Conservation (phyloP, 1,140 invertebrate genomes). For the Acromyrmex charruanus region DNA sequence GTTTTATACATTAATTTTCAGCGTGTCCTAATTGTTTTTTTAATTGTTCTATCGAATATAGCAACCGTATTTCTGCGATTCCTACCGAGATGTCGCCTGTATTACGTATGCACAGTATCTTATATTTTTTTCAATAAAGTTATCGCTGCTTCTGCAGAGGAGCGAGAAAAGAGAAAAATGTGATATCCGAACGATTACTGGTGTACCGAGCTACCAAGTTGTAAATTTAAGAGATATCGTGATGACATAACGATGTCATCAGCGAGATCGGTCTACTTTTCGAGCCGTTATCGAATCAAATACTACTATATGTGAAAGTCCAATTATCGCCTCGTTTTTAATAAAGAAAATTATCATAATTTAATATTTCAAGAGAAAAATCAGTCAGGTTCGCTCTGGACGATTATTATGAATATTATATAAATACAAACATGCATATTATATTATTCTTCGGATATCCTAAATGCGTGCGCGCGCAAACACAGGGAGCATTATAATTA, state of each 20-base stretch:
- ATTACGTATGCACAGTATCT: not conserved
- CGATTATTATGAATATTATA: not conserved
- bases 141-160: not conserved
- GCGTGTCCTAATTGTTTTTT: too few relatives aligned
- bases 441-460: not conserved
- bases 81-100: not conserved
- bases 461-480: not conserved
- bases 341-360: not conserved
- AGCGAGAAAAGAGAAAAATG: not conserved
- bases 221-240: constrained; percentile 5
- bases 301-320: too few relatives aligned
- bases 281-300: not conserved
- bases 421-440: not conserved
- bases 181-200: not conserved
- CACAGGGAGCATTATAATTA: not conserved
- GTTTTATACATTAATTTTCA: not conserved
- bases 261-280: not conserved
- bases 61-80: too few relatives aligned
- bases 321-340: not conserved
- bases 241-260: not conserved
- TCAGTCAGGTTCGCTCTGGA: not conserved
- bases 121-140: not conserved
- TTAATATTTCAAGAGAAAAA: not conserved
- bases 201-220: not conserved
- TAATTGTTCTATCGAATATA: not conserved